phyloP scores from a whole-genome alignment of 2,113 vertebrate genomes.

The Cheirogaleus medius region DNA sequence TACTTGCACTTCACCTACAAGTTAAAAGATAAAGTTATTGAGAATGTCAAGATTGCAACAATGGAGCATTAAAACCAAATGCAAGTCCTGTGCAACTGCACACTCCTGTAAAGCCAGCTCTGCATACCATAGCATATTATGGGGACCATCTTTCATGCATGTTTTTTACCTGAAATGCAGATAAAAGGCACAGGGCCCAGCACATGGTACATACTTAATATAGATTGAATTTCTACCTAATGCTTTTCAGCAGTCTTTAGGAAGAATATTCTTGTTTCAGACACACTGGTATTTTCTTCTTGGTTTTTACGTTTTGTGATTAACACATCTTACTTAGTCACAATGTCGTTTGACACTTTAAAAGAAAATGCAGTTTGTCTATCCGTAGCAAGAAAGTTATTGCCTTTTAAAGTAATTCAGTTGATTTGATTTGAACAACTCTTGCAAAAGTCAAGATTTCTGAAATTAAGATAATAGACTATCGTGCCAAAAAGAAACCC shows the following conservation, averaged over 20 bases:
- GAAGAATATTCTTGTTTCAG: slow-evolving; percentile 10
- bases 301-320: background rate
- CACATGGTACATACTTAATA: background rate
- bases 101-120: background rate
- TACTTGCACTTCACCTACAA: background rate
- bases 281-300: background rate
- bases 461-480: background rate
- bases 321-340: background rate
- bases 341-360: slow-evolving; percentile 6
- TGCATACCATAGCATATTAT: background rate
- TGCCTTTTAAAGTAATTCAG: slow-evolving; percentile 5
- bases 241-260: background rate
- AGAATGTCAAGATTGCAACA: background rate
- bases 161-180: background rate
- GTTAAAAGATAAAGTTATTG: background rate
- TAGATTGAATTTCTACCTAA: background rate
- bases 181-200: background rate
- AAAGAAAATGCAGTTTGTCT: background rate
- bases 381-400: background rate
- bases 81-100: background rate
- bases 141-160: background rate
- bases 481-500: background rate
- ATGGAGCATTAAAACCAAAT: background rate
- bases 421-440: background rate
- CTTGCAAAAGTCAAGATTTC: slow-evolving; percentile 2